Conservation (phyloP, 2,113 vertebrate genomes). For the Spermophilus dauricus region DNA sequence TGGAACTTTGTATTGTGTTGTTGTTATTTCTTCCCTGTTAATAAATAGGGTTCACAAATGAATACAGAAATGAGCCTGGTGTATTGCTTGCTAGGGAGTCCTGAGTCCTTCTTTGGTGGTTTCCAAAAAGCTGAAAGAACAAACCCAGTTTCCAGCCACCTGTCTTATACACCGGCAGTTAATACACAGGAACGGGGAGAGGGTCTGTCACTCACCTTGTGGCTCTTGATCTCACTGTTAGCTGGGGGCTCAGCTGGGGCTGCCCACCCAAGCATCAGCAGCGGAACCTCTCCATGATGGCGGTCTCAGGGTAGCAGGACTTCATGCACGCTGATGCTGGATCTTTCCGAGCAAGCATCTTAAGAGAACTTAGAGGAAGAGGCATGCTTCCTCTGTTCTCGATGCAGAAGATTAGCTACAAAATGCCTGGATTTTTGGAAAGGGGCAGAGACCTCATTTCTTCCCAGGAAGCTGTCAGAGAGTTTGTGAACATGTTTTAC, state of each 20-base stretch:
- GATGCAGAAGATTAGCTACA: not conserved
- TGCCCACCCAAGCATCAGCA: rapidly evolving
- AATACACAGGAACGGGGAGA: not conserved
- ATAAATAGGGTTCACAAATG: not conserved
- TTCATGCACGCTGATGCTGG: not conserved
- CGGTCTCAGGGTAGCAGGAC: no score
- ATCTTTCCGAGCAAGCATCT: not conserved
- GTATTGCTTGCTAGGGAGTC: not conserved
- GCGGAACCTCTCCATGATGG: rapidly evolving
- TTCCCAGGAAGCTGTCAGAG: not conserved
- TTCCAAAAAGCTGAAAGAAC: not conserved
- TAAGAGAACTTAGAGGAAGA: not conserved
- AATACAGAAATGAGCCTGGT: not conserved
- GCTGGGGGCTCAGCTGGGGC: not conserved
- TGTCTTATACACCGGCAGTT: not conserved
- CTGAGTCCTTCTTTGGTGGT: not conserved
- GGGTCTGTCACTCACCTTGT: no score
- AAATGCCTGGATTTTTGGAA: not conserved
- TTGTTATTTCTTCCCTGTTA: not conserved
- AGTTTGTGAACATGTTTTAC: not conserved
- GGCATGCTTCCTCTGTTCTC: not conserved
- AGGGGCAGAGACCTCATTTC: not conserved
- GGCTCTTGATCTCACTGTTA: not conserved
- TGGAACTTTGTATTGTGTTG: not conserved
- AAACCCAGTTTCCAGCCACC: not conserved